Evolutionary conservation across 2,888 invertebrate genomes (phyloP).

Genomic region (Dascillus cervinus): DNA sequence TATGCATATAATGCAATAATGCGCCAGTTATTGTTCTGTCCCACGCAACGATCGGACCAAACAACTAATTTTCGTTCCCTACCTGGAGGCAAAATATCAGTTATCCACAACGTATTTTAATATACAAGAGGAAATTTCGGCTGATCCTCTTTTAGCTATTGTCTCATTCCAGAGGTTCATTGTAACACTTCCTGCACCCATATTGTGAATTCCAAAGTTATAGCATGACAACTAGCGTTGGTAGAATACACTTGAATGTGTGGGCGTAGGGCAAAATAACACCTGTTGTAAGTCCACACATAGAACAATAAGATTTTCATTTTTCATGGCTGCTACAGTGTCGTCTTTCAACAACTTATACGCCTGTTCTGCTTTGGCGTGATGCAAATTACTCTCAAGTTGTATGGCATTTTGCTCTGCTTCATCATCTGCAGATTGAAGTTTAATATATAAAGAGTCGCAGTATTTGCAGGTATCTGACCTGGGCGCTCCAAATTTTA

Average conservation of each 20-base stretch:
- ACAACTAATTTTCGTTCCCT: conserved; percentile 15
- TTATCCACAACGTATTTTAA: conserved; percentile 10
- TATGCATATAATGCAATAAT: conserved; percentile 12
- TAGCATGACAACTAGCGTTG: conserved; percentile 8
- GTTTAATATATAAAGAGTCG: background rate
- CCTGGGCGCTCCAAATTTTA: background rate
- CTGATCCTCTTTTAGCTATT: conserved; percentile 12
- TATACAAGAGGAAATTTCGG: conserved; percentile 15
- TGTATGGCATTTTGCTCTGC: background rate
- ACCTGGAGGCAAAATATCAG: conserved; percentile 2
- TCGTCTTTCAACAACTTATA: background rate
- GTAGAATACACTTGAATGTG: conserved; percentile 4
- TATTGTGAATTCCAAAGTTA: conserved; percentile 11
- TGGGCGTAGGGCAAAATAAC: background rate
- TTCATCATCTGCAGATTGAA: background rate
- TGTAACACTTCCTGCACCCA: conserved; percentile 6
- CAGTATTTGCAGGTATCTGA: background rate
- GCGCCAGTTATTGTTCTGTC: conserved; percentile 21
- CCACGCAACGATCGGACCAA: conserved; percentile 21
- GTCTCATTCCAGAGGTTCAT: conserved; percentile 16
- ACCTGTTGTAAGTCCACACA: background rate
- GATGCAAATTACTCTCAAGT: background rate
- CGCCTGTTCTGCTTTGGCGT: background rate
- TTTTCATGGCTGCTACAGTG: background rate
- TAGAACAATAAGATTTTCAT: background rate